These are phyloP conservation scores for Oriolus oriolus DNA, from an alignment of 2,113 vertebrate genomes.

Conservation along the genomic window DNA sequence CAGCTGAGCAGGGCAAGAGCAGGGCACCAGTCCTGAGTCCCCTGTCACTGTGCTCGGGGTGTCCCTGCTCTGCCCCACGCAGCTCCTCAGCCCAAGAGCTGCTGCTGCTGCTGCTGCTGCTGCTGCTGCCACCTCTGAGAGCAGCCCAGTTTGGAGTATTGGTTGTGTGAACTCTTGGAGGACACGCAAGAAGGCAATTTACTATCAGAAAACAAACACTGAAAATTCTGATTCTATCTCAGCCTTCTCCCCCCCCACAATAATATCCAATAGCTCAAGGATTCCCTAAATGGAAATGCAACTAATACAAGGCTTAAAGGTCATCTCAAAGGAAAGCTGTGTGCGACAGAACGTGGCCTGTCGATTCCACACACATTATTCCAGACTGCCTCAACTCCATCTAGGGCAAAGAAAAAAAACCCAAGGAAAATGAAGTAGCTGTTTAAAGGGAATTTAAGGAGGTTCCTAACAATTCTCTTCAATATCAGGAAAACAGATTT, in stretches of 20 bases:
- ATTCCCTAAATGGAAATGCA: constrained; percentile 37
- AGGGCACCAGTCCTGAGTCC: neutral
- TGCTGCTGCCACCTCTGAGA: neutral
- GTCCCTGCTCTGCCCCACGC: fast-evolving
- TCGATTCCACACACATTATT: neutral
- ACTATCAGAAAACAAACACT: neutral
- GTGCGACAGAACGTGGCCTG: neutral
- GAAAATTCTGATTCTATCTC: neutral
- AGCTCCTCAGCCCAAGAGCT: neutral
- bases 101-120: neutral
- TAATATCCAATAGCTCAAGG: neutral
- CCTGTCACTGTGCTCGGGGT: neutral
- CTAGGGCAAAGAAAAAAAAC: neutral
- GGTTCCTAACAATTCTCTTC: neutral
- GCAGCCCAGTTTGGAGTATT: neutral
- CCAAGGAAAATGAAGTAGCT: neutral
- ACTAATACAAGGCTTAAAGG: neutral
- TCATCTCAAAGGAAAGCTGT: constrained; percentile 20
- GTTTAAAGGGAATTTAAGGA: constrained; percentile 11
- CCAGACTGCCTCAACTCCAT: neutral
- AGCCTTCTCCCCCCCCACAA: neutral
- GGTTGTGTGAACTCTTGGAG: neutral
- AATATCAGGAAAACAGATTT: neutral
- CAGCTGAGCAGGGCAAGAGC: neutral
- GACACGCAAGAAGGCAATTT: neutral